Conservation (phyloP, 2,113 vertebrate genomes). For the Serinus canaria region DNA sequence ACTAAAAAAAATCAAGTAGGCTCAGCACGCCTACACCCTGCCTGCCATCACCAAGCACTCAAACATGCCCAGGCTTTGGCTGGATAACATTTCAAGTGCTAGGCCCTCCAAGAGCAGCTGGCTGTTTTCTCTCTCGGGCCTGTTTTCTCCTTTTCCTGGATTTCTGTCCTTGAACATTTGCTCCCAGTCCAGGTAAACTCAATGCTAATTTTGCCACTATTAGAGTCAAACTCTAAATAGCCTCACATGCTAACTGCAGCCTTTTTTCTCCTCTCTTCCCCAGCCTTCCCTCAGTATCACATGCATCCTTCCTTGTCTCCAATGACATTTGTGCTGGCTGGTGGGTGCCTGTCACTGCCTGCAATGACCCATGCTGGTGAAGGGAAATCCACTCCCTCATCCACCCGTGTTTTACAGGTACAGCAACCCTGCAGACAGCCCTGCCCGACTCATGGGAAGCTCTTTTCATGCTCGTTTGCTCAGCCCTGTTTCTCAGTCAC, state of each 20-base stretch:
- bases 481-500: not conserved
- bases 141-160: not conserved
- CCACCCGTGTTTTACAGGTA: rapidly evolving
- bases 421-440: not conserved
- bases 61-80: not conserved
- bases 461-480: not conserved
- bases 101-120: not conserved
- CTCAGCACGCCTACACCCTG: not conserved
- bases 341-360: not conserved
- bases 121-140: not conserved
- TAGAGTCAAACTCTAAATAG: not conserved
- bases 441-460: not conserved
- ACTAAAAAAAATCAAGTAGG: not conserved
- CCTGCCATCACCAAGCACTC: not conserved
- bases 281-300: not conserved
- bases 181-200: not conserved
- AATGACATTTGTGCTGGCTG: not conserved
- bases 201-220: not conserved
- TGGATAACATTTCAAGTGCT: not conserved
- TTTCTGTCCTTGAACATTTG: not conserved
- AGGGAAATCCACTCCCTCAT: rapidly evolving
- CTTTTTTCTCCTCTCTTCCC: not conserved
- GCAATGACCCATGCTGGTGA: not conserved
- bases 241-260: not conserved
- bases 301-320: not conserved